Conservation (phyloP, 2,888 invertebrate species). For the Acleris literana region DNA sequence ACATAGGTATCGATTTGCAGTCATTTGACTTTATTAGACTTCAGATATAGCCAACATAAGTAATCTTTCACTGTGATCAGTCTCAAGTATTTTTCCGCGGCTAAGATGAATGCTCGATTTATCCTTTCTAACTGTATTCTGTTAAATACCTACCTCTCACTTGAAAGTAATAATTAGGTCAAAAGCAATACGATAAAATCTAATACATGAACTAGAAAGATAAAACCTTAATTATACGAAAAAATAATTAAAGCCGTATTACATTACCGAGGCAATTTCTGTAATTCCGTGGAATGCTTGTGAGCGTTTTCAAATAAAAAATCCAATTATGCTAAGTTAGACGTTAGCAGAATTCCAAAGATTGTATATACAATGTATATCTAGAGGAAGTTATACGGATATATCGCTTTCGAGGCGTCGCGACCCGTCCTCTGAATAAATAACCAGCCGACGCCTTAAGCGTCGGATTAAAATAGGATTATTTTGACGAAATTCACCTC, state of each 20-base stretch:
- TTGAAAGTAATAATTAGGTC: too few relatives aligned
- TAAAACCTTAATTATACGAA: background rate
- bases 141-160: too few relatives aligned
- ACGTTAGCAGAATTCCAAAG: constrained; percentile 16
- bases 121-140: too few relatives aligned
- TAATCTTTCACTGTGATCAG: too few relatives aligned
- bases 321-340: constrained; percentile 28
- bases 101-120: too few relatives aligned
- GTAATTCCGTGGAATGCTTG: constrained; percentile 14
- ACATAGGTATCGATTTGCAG: too few relatives aligned
- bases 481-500: constrained; percentile 45
- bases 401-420: constrained; percentile 20
- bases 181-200: too few relatives aligned
- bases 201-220: background rate
- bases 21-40: too few relatives aligned
- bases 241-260: constrained; percentile 24
- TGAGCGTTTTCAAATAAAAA: constrained; percentile 24
- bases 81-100: too few relatives aligned
- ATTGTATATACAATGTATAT: constrained; percentile 3
- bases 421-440: constrained; percentile 53
- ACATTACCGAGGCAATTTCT: constrained; percentile 19
- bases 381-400: constrained; percentile 9
- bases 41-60: too few relatives aligned
- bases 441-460: constrained; percentile 52
- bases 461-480: constrained; percentile 58